Base-by-base conservation (phyloP, 2,888 invertebrate genomes). In the Flexamia atlantica region DNA sequence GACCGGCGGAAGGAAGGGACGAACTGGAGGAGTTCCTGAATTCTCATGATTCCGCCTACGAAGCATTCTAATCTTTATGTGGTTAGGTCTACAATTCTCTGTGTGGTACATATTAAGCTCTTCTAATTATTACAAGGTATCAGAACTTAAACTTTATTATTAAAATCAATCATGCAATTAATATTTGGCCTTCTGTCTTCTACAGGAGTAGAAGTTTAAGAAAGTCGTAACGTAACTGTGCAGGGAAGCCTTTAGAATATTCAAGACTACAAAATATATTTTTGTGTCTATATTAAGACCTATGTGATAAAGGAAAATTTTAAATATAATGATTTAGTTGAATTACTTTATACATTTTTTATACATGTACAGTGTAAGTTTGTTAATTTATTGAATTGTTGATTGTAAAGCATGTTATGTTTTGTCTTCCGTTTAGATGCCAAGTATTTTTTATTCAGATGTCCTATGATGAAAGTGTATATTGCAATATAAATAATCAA, bases 1-100 rank as follows among this genome's bases (percentile, higher is more conserved):
- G 46, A 3, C 42, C 42, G 14, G 50, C 72, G 10, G 85, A 84
- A 68, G 83, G 89, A 87, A 91, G 90, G 20, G 93, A 93, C 86
- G 93, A 93, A 87, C 89, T 94, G 46, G 94, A 94, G 87, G 93
- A 94, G 87, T 94, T 94, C 89, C 89, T 94, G 9, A 93, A 93
- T 89, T 88, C 93, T 89, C 84, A 89, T 89, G 89, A 93, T 85
- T 90, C 91, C 68, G 92, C 93, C 64, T 93, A 93, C 87, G 93
- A 94, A 89, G 93, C 93, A 86, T 92, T 93, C 89, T 93, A 92
- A 85, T 12, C 50, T 14, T 28, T 7, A 30, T 5, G n/a, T 30
- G 2, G 14, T 1, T 30, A 30, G 32, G 28, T 9, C 32, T 68
- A 68, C 30, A 4, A 60, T 60, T 14, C 25, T 23, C 23, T 14